A percentile compares a stretch with the other conserved stretches of the same genome.
Conservation (phyloP, 2,888 invertebrate species). For the Eudasyphora cyanicolor region DNA sequence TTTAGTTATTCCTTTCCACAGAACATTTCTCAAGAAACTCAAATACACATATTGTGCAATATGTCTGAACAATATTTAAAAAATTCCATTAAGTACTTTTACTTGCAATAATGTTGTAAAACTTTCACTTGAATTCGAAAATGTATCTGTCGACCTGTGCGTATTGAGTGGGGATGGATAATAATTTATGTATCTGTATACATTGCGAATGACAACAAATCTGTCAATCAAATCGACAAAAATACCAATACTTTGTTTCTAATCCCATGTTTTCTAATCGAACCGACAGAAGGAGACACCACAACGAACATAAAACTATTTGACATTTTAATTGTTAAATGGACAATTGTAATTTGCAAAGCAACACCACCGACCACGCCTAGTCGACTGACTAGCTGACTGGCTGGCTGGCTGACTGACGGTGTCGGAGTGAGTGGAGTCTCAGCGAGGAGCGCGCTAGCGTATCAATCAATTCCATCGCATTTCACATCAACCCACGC, state of each 20-base stretch:
- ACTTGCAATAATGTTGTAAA: background rate
- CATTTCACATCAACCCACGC: conserved; percentile 20
- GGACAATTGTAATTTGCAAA: conserved; percentile 48
- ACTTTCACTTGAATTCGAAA: conserved; percentile 14
- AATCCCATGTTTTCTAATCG: conserved; percentile 16
- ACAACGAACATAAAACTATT: conserved; percentile 29
- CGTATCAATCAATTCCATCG: background rate
- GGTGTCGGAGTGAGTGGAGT: no score
- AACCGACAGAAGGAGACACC: background rate
- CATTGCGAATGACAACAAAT: conserved; percentile 51
- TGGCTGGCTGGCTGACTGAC: background rate
- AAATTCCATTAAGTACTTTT: conserved; percentile 6
- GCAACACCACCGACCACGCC: conserved; percentile 46
- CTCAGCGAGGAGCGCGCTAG: background rate
- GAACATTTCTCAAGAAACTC: no score
- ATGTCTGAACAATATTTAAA: no score
- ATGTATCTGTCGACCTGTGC: background rate
- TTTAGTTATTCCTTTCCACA: no score
- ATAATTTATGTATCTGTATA: conserved; percentile 39
- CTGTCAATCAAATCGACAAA: conserved; percentile 53
- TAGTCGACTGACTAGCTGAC: background rate
- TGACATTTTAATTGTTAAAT: conserved; percentile 58
- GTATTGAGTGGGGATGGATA: background rate
- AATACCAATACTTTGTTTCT: conserved; percentile 40
- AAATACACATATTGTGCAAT: no score